Conservation (phyloP, 53 echinoderm and acorn worm species). For the Apostichopus leukothele region DNA sequence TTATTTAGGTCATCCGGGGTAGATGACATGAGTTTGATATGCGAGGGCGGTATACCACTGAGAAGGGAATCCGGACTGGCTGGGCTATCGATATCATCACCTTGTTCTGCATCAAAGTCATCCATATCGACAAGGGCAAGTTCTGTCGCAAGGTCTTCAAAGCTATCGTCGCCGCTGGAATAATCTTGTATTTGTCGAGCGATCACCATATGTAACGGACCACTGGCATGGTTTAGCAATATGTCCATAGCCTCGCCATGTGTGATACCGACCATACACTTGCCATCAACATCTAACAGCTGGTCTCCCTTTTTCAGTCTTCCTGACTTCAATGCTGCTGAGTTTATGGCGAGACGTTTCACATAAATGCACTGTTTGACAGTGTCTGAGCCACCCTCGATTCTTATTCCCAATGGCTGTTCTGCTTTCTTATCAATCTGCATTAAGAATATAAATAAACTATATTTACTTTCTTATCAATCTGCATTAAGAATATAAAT, state of each 20-base stretch:
- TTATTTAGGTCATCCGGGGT: conserved; percentile 13
- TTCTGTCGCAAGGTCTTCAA: conserved; percentile 74
- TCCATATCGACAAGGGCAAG: conserved; percentile 57
- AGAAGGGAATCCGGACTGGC: conserved; percentile 1
- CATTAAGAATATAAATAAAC: not conserved
- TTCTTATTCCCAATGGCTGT: conserved; percentile 76
- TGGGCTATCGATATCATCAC: not conserved
- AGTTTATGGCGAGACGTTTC: conserved; percentile 51
- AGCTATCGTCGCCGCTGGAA: conserved; percentile 51
- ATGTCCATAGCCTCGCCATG: conserved; percentile 81
- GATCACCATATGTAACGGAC: conserved; percentile 72
- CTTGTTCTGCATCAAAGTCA: not conserved
- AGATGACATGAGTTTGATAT: conserved; percentile 13
- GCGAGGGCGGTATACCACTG: conserved; percentile 10
- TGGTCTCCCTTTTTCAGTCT: conserved; percentile 78
- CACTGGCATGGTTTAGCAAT: conserved; percentile 54
- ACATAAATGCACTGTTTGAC: conserved; percentile 80
- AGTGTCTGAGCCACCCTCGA: conserved; percentile 85
- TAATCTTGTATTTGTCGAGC: conserved; percentile 66
- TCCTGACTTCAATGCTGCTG: conserved; percentile 68
- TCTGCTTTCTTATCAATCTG: conserved; percentile 68
- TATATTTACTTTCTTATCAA: conserved; percentile 60
- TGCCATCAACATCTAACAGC: conserved; percentile 84
- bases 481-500: conserved; percentile 49
- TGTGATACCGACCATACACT: conserved; percentile 90